These are phyloP conservation scores for Pyrocephalus nanus DNA, from an alignment of 2,797 vertebrate genomes.

Conservation along the genomic window DNA sequence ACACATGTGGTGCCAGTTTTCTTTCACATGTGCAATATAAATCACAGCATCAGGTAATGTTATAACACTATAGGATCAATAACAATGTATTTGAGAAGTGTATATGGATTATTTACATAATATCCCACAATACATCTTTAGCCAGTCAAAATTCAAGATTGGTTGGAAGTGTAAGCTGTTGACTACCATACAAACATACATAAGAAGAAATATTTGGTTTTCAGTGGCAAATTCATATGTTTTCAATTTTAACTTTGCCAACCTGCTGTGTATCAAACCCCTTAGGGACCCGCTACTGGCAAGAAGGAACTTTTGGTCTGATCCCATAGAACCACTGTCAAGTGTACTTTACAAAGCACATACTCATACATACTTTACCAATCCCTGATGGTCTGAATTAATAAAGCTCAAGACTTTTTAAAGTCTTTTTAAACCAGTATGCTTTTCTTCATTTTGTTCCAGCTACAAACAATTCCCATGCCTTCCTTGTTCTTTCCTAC, in stretches of 20 bases:
- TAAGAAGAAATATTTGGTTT: background rate
- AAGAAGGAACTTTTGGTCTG: background rate
- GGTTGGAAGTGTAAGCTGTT: background rate
- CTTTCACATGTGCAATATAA: background rate
- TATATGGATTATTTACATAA: background rate
- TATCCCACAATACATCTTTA: background rate
- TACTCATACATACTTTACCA: background rate
- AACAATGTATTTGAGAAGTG: background rate
- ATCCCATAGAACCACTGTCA: background rate
- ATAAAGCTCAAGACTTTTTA: background rate
- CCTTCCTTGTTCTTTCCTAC: background rate
- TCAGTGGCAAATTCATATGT: background rate
- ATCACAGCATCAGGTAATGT: background rate
- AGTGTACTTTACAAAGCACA: background rate
- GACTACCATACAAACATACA: background rate
- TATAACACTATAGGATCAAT: background rate
- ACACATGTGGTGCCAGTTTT: background rate
- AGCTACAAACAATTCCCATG: background rate
- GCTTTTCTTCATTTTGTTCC: background rate
- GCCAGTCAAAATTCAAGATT: background rate
- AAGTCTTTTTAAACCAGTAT: background rate
- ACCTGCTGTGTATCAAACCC: background rate
- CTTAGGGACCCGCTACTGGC: background rate
- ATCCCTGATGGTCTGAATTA: background rate
- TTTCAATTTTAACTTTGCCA: background rate